Conservation (phyloP, 2,888 invertebrate species). For the Anaspis maculata region DNA sequence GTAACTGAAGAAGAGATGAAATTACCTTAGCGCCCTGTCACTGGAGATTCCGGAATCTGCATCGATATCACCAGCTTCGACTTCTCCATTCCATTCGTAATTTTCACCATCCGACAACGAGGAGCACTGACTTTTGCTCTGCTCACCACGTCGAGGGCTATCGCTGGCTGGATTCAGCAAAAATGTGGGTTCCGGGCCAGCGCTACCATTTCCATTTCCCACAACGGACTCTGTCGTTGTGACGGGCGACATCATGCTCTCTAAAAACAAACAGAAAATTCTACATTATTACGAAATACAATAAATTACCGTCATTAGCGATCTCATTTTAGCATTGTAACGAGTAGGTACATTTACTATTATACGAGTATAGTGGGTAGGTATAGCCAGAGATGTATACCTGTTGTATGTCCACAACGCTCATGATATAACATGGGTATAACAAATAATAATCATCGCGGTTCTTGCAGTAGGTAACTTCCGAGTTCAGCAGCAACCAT, state of each 20-base stretch:
- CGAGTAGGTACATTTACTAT: too few species aligned
- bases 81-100: conserved; percentile 64
- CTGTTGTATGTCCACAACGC: too few species aligned
- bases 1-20: too few species aligned
- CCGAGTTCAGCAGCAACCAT: too few species aligned
- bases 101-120: conserved; percentile 70
- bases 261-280: conserved; percentile 9
- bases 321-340: too few species aligned
- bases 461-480: too few species aligned
- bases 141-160: conserved; percentile 38
- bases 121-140: conserved; percentile 43
- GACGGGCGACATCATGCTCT: conserved; percentile 16
- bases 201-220: conserved; percentile 10
- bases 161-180: conserved; percentile 13
- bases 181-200: conserved; percentile 15
- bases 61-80: conserved; percentile 51
- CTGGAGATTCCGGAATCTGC: conserved; percentile 31
- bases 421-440: too few species aligned
- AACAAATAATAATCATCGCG: too few species aligned
- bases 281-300: too few species aligned
- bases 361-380: too few species aligned
- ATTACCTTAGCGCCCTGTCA: conserved; percentile 22
- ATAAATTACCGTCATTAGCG: too few species aligned
- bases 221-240: conserved; percentile 8
- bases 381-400: too few species aligned